These are phyloP conservation scores for Drosophila arizonae DNA, from an alignment of 1,140 invertebrate species.

Conservation along the genomic window DNA sequence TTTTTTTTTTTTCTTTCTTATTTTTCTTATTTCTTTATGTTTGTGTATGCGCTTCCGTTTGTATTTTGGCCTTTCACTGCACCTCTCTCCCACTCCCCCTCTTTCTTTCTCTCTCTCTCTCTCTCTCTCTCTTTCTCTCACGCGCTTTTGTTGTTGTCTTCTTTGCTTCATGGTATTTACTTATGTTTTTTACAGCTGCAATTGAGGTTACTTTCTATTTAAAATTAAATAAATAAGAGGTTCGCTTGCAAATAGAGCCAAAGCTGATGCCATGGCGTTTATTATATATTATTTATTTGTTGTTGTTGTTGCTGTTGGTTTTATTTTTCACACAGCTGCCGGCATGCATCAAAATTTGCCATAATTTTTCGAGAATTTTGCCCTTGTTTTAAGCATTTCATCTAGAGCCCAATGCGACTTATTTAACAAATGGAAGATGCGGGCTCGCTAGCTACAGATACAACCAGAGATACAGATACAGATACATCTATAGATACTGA, in stretches of 20 bases:
- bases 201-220: slow-evolving; percentile 79
- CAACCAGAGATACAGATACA: not conserved
- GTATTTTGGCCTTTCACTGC: slow-evolving; percentile 32
- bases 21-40: not conserved
- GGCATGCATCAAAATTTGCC: slow-evolving; percentile 76
- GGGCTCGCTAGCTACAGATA: slow-evolving; percentile 1
- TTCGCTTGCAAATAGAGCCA: slow-evolving; percentile 64
- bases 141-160: slow-evolving; percentile 2
- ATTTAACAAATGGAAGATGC: slow-evolving; percentile 26
- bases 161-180: slow-evolving; percentile 57
- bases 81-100: not conserved
- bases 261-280: slow-evolving; percentile 27
- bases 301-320: slow-evolving; percentile 30
- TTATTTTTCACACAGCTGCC: slow-evolving; percentile 64
- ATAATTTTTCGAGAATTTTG: slow-evolving; percentile 64
- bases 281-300: slow-evolving; percentile 17
- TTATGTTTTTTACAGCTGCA: slow-evolving; percentile 76
- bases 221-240: slow-evolving; percentile 68
- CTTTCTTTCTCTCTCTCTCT: not conserved
- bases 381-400: slow-evolving; percentile 56
- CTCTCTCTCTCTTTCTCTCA: not conserved
- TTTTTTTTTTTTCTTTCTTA: not conserved
- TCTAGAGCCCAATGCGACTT: slow-evolving; percentile 20
- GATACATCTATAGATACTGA: slow-evolving; percentile 10
- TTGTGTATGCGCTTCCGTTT: slow-evolving; percentile 24